Evolutionary conservation across 1,140 invertebrate species (phyloP).

Genomic region (Tigriopus japonicus): DNA sequence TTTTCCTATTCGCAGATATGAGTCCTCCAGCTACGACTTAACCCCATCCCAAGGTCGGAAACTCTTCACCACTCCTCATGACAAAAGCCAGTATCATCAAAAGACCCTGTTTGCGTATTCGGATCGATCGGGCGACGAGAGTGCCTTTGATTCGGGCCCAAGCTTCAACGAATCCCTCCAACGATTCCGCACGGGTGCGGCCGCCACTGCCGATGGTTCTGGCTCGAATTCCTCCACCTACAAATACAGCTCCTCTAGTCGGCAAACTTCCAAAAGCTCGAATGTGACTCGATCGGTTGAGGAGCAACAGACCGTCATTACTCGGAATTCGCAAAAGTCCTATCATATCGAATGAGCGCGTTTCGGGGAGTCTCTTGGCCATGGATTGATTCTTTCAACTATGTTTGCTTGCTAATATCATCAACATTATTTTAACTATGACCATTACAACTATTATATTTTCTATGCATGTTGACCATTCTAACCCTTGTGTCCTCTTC

Average conservation of each 20-base stretch:
- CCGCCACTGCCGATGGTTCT: neutral
- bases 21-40: conserved; percentile 5
- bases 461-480: neutral
- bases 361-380: neutral
- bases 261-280: neutral
- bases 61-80: neutral
- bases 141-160: conserved; percentile 5
- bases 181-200: neutral
- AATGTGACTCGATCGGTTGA: conserved; percentile 1
- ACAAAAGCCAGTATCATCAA: too few species aligned
- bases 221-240: neutral
- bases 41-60: neutral
- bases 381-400: neutral
- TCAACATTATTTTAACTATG: neutral
- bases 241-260: neutral
- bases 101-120: too few species aligned
- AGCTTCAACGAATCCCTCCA: conserved; percentile 14
- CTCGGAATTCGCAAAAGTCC: conserved; percentile 12
- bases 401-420: neutral
- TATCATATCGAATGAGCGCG: conserved; percentile 11
- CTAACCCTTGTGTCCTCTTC: neutral
- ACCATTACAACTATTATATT: neutral
- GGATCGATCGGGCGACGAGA: neutral
- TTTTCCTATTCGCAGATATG: neutral
- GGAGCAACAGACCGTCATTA: conserved; percentile 12